Evolutionary conservation across 1,140 invertebrate species (phyloP), one percentile per base, ranked within the genome.

Genomic region (Chrysoperla carnea): DNA sequence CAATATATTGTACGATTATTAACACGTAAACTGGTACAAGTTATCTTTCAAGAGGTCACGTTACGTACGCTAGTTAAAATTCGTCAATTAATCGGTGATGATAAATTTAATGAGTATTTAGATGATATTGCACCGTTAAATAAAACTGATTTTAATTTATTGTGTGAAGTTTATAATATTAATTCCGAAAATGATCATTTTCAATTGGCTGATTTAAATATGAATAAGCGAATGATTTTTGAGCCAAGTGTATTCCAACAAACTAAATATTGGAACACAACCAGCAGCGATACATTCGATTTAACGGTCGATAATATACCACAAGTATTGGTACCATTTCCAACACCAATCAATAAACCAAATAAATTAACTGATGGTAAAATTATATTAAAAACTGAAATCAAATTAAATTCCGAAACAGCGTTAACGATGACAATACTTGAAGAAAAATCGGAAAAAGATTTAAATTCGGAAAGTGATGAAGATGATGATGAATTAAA

Each of bases 371-470:
- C 37, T 39, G 57, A 57, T 48, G 70, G 64, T 6, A 75, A 77
- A 59, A 70, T 84, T 0, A 76, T 85, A 33, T 66, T 85, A 42
- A 81, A 84, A 62, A 84, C 81, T 0, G 81, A 84, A 66, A 81
- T 84, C 12, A 78, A 82, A 52, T 76, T 85, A 40, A 72, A 80
- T 48, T 71, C 79, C 8, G 77, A 82, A 40, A 79, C 78, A 0
- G 77, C 77, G 0, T 77, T 84, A 8, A 84, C 78, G 0, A 84
- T 84, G 80, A 79, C 81, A 1, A 79, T 84, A 43, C 57, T 84
- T 0, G 81, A 84, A 54, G 78, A 81, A 52, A 73, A 67, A 41
- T 61, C 66, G 40, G 31, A 33, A 33, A 33, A 11, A 31, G 29
- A 12, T 58, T 56, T 40, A 57, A 67, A 46, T 57, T 53, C 37